Evolutionary conservation across 2,113 vertebrate genomes (phyloP).

Genomic region (Anas platyrhynchos): DNA sequence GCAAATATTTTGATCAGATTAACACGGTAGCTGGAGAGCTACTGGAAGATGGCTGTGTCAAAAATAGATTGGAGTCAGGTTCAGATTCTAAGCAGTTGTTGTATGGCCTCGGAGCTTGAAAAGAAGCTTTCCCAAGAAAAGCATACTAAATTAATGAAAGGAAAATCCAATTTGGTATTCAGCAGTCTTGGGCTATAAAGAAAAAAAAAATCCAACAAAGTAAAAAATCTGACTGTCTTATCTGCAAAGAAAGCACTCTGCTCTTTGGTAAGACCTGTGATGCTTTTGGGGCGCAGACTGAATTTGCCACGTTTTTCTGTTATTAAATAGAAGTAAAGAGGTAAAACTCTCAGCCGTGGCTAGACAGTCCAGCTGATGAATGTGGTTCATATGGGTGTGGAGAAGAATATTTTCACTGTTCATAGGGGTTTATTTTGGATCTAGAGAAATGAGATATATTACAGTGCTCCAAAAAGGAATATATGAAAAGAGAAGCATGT

Average conservation of each 20-base stretch:
- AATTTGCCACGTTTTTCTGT: not conserved
- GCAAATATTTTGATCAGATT: slow-evolving; percentile 63
- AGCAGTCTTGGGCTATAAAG: not conserved
- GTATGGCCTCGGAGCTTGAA: not conserved
- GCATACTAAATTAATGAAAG: not conserved
- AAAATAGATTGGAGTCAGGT: slow-evolving; percentile 25
- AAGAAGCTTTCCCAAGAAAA: not conserved
- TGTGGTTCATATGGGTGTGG: not conserved
- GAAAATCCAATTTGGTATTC: not conserved
- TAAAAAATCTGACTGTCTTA: not conserved
- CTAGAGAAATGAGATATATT: not conserved
- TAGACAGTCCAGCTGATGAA: not conserved
- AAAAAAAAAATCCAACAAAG: not conserved
- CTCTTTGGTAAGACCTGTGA: not conserved
- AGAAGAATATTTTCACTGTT: not conserved
- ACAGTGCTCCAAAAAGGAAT: not conserved
- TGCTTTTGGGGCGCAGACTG: not conserved
- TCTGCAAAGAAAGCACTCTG: not conserved
- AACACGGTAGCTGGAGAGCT: slow-evolving; percentile 7
- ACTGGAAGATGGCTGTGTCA: not conserved
- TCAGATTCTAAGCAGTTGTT: slow-evolving; percentile 41
- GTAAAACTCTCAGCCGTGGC: not conserved
- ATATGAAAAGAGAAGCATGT: not conserved
- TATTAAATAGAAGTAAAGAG: not conserved
- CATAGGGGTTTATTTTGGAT: not conserved